Conservation (phyloP, 1,140 invertebrate genomes). For the Sweltsa coloradensis region DNA sequence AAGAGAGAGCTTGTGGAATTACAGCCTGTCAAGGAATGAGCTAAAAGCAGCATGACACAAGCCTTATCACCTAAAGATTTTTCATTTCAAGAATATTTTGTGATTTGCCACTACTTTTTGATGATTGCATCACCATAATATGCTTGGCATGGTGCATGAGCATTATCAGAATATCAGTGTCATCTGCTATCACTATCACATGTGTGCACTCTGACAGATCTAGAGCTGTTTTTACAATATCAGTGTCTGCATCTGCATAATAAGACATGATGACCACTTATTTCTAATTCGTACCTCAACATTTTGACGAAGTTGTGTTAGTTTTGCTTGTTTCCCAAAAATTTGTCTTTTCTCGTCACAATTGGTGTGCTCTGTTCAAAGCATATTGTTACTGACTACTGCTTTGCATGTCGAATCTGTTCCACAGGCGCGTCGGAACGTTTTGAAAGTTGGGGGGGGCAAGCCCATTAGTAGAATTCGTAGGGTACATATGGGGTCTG, state of each 20-base stretch:
- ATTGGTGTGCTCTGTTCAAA: slow-evolving; percentile 1
- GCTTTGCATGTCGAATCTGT: too few species aligned
- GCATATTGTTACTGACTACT: slow-evolving; percentile 5
- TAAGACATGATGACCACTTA: neutral
- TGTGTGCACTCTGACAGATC: neutral
- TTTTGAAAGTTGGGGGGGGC: too few species aligned
- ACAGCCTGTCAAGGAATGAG: slow-evolving; percentile 5
- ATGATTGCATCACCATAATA: slow-evolving; percentile 5
- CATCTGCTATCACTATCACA: slow-evolving; percentile 2
- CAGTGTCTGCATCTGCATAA: slow-evolving; percentile 2
- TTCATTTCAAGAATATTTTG: slow-evolving; percentile 1
- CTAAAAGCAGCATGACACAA: slow-evolving; percentile 1
- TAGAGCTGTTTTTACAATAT: slow-evolving; percentile 6
- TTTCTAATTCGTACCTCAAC: neutral
- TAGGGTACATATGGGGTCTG: too few species aligned
- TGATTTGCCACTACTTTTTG: neutral
- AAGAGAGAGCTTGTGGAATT: slow-evolving; percentile 4
- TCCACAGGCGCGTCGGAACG: too few species aligned
- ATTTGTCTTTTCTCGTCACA: slow-evolving; percentile 3
- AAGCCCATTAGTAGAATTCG: too few species aligned
- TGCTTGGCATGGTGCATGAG: slow-evolving; percentile 2
- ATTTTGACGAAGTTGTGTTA: slow-evolving; percentile 4
- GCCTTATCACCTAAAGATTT: slow-evolving; percentile 2
- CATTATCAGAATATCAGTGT: slow-evolving; percentile 9
- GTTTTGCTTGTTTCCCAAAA: slow-evolving; percentile 2